phyloP scores from a whole-genome alignment of 1,140 invertebrate genomes.

The Rhizoglyphus robini region DNA sequence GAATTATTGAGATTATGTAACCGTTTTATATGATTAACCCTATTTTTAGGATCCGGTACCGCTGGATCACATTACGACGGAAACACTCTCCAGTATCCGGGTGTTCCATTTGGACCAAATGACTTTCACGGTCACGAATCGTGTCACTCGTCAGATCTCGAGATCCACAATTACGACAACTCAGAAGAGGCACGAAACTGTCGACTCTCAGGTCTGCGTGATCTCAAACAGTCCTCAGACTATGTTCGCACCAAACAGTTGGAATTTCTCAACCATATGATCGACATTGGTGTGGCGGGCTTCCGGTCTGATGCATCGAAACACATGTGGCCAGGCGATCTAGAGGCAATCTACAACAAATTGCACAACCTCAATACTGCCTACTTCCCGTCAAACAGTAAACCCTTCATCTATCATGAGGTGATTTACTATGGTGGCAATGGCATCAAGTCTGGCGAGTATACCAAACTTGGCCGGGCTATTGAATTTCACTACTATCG shows the following conservation, averaged over 20 bases:
- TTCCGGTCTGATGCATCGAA: conserved; percentile 60
- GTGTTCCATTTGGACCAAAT: conserved; percentile 43
- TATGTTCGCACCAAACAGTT: conserved; percentile 53
- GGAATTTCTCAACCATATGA: conserved; percentile 52
- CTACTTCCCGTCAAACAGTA: conserved; percentile 42
- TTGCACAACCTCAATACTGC: conserved; percentile 45
- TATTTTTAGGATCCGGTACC: conserved; percentile 38
- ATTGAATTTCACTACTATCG: conserved; percentile 58
- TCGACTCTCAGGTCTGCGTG: conserved; percentile 52
- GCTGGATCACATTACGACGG: conserved; percentile 43
- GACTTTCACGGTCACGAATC: conserved; percentile 22
- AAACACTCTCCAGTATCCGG: conserved; percentile 33
- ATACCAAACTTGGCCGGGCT: conserved; percentile 49
- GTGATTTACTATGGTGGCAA: conserved; percentile 55
- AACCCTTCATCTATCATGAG: conserved; percentile 60
- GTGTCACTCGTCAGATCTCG: conserved; percentile 30
- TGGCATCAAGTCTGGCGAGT: conserved; percentile 48
- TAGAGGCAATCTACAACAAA: conserved; percentile 46
- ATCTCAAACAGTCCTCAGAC: conserved; percentile 44
- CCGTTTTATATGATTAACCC: not conserved
- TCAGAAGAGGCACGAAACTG: conserved; percentile 47
- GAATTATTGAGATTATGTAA: not conserved
- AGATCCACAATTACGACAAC: conserved; percentile 30
- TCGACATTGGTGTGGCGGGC: conserved; percentile 56
- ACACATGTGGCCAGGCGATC: conserved; percentile 65